Evolutionary conservation across 2,797 vertebrate species (phyloP).

Genomic region (Artibeus jamaicensis): DNA sequence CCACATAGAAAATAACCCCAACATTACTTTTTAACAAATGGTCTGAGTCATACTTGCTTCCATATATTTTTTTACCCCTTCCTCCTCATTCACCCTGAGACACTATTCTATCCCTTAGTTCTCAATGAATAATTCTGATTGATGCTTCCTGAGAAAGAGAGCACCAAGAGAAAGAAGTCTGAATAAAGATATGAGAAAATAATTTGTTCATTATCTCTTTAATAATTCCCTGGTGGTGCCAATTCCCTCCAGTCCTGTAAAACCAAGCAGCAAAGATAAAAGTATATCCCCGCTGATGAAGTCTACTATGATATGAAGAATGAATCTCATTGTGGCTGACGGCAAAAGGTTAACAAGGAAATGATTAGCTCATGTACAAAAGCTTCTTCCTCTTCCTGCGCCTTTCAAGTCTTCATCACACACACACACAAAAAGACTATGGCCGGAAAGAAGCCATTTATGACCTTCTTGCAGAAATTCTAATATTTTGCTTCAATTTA

Average conservation of each 20-base stretch:
- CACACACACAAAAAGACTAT: not conserved
- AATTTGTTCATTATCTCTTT: slow-evolving; percentile 68
- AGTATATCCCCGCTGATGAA: slow-evolving; percentile 76
- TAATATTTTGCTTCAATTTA: slow-evolving; percentile 48
- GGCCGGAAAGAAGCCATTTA: not conserved
- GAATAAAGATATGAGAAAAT: slow-evolving; percentile 70
- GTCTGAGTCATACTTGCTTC: not conserved
- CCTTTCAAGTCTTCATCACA: slow-evolving; percentile 36
- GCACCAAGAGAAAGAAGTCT: slow-evolving; percentile 54
- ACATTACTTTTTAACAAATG: not conserved
- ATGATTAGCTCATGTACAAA: slow-evolving; percentile 66
- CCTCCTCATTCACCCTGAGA: not conserved
- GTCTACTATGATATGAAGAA: slow-evolving; percentile 75
- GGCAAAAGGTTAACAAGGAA: slow-evolving; percentile 80
- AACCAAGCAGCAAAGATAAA: slow-evolving; percentile 72
- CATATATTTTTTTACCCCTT: not conserved
- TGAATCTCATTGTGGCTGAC: slow-evolving; percentile 70
- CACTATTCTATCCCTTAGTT: not conserved
- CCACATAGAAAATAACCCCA: not conserved
- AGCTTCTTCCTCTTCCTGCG: slow-evolving; percentile 39
- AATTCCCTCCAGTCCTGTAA: slow-evolving; percentile 76
- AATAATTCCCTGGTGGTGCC: slow-evolving; percentile 67
- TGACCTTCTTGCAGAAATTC: not conserved
- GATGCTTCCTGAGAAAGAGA: slow-evolving; percentile 31
- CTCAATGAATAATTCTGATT: slow-evolving; percentile 66